Conservation (phyloP, 2,888 invertebrate species). For the Torymus texanus region DNA sequence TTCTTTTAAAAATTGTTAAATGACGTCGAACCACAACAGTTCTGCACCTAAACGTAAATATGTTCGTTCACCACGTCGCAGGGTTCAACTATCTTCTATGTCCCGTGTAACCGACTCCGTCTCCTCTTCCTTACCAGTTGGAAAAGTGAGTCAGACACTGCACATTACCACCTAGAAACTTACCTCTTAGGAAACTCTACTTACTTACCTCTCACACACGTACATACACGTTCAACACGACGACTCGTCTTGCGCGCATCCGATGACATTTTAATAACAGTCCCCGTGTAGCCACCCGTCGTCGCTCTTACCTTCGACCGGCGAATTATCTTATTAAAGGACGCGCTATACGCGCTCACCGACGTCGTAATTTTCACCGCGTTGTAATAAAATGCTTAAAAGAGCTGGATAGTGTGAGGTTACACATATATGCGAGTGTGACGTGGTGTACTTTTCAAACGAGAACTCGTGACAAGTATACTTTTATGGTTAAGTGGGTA, state of each 20-base stretch:
- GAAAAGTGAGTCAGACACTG: constrained; percentile 41
- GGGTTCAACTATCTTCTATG: too few species aligned
- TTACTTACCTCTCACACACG: constrained; percentile 8
- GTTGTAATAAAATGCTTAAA: too few species aligned
- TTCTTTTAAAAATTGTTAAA: too few species aligned
- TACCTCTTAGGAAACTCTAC: constrained; percentile 35
- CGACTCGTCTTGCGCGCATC: constrained; percentile 12
- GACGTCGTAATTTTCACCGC: too few species aligned
- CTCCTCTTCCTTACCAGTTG: neutral
- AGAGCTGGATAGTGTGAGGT: too few species aligned
- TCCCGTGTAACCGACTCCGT: neutral
- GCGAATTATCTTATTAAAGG: constrained; percentile 32
- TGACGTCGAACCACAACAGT: too few species aligned
- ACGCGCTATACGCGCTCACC: neutral
- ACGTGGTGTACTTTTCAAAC: too few species aligned
- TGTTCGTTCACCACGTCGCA: too few species aligned
- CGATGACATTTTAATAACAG: constrained; percentile 25
- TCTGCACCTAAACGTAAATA: too few species aligned
- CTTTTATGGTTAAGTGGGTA: too few species aligned
- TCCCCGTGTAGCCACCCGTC: neutral
- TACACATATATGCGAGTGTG: too few species aligned
- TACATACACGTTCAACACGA: constrained; percentile 36
- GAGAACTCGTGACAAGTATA: too few species aligned
- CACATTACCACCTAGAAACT: constrained; percentile 3
- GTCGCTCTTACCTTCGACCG: constrained; percentile 9